phyloP scores from a whole-genome alignment of 2,888 invertebrate genomes.

The Ptychoptera contaminata region DNA sequence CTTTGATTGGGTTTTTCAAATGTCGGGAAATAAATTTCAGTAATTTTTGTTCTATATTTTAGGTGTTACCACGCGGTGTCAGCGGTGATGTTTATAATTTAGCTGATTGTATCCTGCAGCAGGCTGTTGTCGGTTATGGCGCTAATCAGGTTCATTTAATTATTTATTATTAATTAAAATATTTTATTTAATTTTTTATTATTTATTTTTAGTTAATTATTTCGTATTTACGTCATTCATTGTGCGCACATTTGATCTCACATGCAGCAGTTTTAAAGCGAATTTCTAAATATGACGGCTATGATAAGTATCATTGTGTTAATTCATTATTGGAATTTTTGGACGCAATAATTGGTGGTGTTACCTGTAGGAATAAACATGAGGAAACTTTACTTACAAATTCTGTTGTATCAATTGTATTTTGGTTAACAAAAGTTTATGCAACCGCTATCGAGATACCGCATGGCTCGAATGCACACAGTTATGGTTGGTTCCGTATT shows the following conservation, averaged over 20 bases:
- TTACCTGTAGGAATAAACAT: conserved; percentile 52
- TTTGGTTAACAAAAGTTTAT: conserved; percentile 69
- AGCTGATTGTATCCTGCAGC: conserved; percentile 84
- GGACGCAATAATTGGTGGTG: conserved; percentile 46
- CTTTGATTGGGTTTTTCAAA: too few species aligned
- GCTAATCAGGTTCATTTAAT: conserved; percentile 45
- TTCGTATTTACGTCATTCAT: conserved; percentile 81
- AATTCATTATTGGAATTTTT: conserved; percentile 73
- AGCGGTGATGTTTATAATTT: conserved; percentile 87
- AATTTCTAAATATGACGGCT: conserved; percentile 77
- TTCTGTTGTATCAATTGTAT: conserved; percentile 63
- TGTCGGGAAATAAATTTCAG: too few species aligned
- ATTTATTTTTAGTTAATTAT: conserved; percentile 49
- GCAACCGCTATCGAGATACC: conserved; percentile 14
- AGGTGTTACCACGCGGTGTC: conserved; percentile 70
- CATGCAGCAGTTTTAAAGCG: conserved; percentile 79
- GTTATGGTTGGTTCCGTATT: too few species aligned
- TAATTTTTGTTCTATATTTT: conserved; percentile 8
- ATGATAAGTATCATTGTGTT: conserved; percentile 77
- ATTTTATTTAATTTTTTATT: not conserved
- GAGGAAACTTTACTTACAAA: conserved; percentile 77
- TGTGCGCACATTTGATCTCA: conserved; percentile 80
- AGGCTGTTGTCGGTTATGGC: conserved; percentile 83
- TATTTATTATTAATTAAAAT: not conserved
- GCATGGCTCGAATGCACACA: too few species aligned